A percentile compares a stretch with the other conserved stretches of the same genome.
Conservation (phyloP, 2,797 vertebrate genomes). For the Adrianichthys oophorus region DNA sequence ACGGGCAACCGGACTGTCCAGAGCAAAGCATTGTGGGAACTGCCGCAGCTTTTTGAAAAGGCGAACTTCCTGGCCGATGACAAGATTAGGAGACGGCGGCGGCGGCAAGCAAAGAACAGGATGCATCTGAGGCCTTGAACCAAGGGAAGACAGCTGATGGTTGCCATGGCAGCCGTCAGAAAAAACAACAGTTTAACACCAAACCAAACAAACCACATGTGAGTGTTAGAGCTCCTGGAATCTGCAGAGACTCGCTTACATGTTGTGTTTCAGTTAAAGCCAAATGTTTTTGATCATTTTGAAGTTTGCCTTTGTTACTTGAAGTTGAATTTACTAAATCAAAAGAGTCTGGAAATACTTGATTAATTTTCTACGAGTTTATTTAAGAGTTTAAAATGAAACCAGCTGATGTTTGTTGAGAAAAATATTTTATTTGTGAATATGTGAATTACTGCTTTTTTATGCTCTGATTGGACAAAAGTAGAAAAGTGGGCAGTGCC, state of each 20-base stretch:
- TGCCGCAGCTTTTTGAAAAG: conserved; percentile 44
- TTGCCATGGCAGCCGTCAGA: not conserved
- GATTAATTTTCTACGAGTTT: conserved; percentile 14
- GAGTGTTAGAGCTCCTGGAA: not conserved
- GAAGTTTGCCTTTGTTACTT: not conserved
- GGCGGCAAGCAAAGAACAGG: conserved; percentile 33
- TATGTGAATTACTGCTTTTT: not conserved
- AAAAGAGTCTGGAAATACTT: conserved; percentile 29
- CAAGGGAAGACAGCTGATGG: not conserved
- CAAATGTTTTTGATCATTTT: not conserved
- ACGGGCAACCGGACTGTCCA: conserved; percentile 20
- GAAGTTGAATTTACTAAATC: conserved; percentile 1
- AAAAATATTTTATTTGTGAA: too few relatives aligned
- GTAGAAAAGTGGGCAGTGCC: conserved; percentile 7
- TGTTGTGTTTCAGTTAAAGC: too few relatives aligned
- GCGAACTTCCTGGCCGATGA: conserved; percentile 25
- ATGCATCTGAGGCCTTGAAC: not conserved
- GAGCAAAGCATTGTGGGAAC: conserved; percentile 63
- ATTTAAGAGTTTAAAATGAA: conserved; percentile 1
- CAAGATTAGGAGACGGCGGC: not conserved
- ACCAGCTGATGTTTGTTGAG: not conserved
- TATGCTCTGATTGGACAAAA: conserved; percentile 11
- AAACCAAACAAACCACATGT: not conserved
- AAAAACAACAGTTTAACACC: not conserved
- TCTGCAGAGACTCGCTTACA: too few relatives aligned